Percentiles rank a stretch among this genome's conserved stretches.
These are phyloP conservation scores for Amiota mariae DNA, from an alignment of 2,888 invertebrate species.

Conservation along the genomic window DNA sequence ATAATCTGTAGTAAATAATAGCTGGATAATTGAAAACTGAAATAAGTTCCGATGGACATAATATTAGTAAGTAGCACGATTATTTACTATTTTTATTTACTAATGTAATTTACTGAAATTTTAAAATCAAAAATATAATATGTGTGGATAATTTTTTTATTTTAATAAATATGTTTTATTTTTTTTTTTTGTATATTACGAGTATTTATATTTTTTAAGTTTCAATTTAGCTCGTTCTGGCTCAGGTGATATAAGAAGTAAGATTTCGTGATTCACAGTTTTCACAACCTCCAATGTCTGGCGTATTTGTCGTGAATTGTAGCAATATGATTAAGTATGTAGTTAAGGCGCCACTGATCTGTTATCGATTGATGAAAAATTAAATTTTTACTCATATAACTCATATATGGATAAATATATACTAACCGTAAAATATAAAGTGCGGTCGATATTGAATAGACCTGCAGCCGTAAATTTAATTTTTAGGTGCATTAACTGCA, in stretches of 20 bases:
- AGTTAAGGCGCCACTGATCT: slow-evolving; percentile 73
- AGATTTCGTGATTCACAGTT: slow-evolving; percentile 47
- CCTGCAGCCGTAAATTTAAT: slow-evolving; percentile 73
- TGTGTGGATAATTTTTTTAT: not conserved
- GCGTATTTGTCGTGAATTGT: slow-evolving; percentile 70
- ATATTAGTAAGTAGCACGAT: no score
- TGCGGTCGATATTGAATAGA: slow-evolving; percentile 72
- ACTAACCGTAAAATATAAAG: slow-evolving; percentile 72
- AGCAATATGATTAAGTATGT: slow-evolving; percentile 73
- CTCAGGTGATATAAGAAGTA: slow-evolving; percentile 49
- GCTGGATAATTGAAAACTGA: no score
- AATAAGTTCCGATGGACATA: no score
- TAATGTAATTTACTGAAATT: no score
- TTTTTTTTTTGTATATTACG: no score
- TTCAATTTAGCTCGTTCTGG: not conserved
- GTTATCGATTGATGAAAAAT: not conserved
- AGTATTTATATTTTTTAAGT: no score
- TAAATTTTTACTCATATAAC: no score
- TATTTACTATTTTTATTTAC: no score
- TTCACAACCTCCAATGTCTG: slow-evolving; percentile 32
- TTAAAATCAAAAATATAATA: not conserved
- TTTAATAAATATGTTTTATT: not conserved
- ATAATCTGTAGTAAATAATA: no score
- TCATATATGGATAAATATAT: not conserved
- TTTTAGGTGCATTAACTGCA: slow-evolving; percentile 72